These are phyloP conservation scores for Cantharis nigra DNA, from an alignment of 2,888 invertebrate species.

Conservation along the genomic window DNA sequence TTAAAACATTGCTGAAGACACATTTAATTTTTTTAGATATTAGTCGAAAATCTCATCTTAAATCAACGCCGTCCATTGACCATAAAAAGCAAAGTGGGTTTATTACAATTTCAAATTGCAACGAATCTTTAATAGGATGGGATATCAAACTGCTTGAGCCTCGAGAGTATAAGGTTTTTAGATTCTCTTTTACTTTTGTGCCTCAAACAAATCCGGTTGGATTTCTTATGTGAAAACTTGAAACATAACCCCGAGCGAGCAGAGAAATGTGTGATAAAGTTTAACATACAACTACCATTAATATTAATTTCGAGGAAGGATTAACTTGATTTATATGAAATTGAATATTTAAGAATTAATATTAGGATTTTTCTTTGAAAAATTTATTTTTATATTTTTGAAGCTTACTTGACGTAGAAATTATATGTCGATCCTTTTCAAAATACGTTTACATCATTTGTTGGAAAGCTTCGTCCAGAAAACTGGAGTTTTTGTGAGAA, in stretches of 20 bases:
- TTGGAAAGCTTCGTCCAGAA: background rate
- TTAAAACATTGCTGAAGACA: no score
- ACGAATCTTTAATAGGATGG: slow-evolving; percentile 5
- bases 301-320: slow-evolving; percentile 2
- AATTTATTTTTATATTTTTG: background rate
- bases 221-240: slow-evolving; percentile 15
- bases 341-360: background rate
- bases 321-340: slow-evolving; percentile 4
- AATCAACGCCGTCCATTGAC: slow-evolving; percentile 4
- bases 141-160: background rate
- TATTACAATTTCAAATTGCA: slow-evolving; percentile 19
- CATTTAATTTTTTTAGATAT: background rate
- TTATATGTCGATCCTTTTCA: background rate
- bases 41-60: slow-evolving; percentile 7
- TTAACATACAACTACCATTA: slow-evolving; percentile 10
- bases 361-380: background rate
- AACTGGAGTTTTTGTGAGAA: background rate
- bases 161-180: slow-evolving; percentile 5
- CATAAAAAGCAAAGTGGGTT: slow-evolving; percentile 14
- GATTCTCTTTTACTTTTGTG: slow-evolving; percentile 13
- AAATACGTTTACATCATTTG: background rate
- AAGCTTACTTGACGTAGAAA: no score
- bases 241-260: slow-evolving; percentile 9
- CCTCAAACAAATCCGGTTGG: slow-evolving; percentile 13
- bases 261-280: background rate